Base-by-base conservation (phyloP, 2,888 invertebrate species). In the Eustalomyia histrio region DNA sequence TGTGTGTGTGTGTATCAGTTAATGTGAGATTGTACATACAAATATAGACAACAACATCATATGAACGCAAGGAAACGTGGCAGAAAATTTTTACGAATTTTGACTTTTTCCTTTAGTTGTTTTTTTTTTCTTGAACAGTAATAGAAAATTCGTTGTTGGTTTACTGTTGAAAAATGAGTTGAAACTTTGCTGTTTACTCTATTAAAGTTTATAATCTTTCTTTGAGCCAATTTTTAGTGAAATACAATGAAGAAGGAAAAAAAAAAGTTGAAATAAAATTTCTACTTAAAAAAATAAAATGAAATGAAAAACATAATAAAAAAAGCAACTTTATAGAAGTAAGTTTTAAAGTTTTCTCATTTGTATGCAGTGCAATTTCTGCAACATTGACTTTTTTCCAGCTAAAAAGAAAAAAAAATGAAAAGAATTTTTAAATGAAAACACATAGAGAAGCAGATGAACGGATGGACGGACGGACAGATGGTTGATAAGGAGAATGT, bases 201-300 rank as follows among this genome's bases (percentile, higher is more conserved):
- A 88, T 88, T 88, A 87, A 88, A 88, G 87, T 88, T 88, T 87
- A 84, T 81, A 84, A 87, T 88, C 87, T 88, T 88, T 86, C 88
- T 86, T 86, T 86, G 85, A 85, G 84, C 84, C 87, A 87, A 74
- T 78, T 71, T 78, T 81, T 57, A 72, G 43, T 60, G 39, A 69
- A 76, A 63, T 75, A 64, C 64, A 71, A 52, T 61, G 68, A 67
- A 84, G 83, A 78, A 79, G 64, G 78, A n/a, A n/a, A n/a, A n/a
- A 83, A 78, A 64, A 43, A 47, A 65, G 52, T 18, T 57, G 39
- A 65, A 68, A 39, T 76, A 29, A 60, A 65, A 43, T 67, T 67
- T 78, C 17, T 33, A 29, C 53, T 33, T 58, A n/a, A 63, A 73
- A 53, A 29, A 29, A 29, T 29, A 29, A 29, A 92, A 64, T 58